Conservation (phyloP, 2,113 vertebrate species). For the Campylomormyrus numenius region DNA sequence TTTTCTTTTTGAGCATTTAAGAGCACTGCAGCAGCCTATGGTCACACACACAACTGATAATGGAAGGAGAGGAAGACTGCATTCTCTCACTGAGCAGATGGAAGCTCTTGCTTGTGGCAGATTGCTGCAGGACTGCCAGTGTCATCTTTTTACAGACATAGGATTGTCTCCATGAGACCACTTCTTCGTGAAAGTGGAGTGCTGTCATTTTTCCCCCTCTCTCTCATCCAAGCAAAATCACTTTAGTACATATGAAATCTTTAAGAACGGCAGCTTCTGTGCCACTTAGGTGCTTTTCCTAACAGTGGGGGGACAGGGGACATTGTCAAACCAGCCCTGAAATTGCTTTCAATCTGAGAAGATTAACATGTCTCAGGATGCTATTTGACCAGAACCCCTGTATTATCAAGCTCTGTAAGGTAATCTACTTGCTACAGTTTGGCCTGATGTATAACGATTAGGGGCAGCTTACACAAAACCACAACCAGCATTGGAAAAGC, state of each 20-base stretch:
- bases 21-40: background rate
- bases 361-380: background rate
- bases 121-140: conserved; percentile 17
- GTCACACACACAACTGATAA: background rate
- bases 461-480: background rate
- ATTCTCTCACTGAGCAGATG: background rate
- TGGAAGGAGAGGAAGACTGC: background rate
- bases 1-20: background rate
- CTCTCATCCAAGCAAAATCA: background rate
- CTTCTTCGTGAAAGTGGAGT: background rate
- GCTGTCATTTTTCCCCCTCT: background rate
- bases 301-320: background rate
- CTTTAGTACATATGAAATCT: background rate
- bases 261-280: background rate
- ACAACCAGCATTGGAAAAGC: background rate
- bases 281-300: background rate
- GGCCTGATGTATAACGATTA: background rate
- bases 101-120: background rate
- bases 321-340: background rate
- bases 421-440: background rate
- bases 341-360: background rate
- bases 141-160: background rate
- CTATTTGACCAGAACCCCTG: background rate
- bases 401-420: background rate
- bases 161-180: background rate